Evolutionary conservation across 2,888 invertebrate species (phyloP).

Genomic region (Conchocele bisecta): DNA sequence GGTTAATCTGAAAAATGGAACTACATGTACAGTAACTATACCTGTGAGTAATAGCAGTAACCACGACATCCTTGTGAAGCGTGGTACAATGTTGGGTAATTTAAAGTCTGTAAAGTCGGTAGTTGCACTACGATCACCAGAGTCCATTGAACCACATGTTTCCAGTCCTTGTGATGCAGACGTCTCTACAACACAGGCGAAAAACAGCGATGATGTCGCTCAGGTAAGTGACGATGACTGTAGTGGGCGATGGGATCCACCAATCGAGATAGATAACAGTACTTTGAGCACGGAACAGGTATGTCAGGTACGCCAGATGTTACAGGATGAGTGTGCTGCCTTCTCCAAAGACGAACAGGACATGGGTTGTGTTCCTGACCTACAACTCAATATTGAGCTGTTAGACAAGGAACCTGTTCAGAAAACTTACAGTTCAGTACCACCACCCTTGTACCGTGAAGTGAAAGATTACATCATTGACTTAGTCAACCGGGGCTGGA

Average conservation of each 20-base stretch:
- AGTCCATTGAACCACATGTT: background rate
- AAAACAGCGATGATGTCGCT: background rate
- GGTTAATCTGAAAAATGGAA: background rate
- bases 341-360: slow-evolving; percentile 33
- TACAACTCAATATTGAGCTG: slow-evolving; percentile 25
- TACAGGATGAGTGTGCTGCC: slow-evolving; percentile 19
- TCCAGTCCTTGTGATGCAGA: background rate
- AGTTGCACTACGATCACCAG: slow-evolving; percentile 5
- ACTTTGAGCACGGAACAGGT: slow-evolving; percentile 6
- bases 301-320: slow-evolving; percentile 1
- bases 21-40: background rate
- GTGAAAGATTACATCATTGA: slow-evolving; percentile 37
- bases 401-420: slow-evolving; percentile 25
- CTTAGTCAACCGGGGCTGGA: slow-evolving; percentile 18
- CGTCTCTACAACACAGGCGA: background rate
- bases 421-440: slow-evolving; percentile 24
- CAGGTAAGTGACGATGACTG: background rate
- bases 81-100: background rate
- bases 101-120: slow-evolving; percentile 9
- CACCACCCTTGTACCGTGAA: slow-evolving; percentile 25
- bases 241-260: background rate
- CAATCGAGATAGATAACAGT: background rate
- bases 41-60: background rate
- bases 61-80: background rate
- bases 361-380: slow-evolving; percentile 20